phyloP scores from a whole-genome alignment of 2,113 vertebrate genomes.

The Todiramphus saurophagus region DNA sequence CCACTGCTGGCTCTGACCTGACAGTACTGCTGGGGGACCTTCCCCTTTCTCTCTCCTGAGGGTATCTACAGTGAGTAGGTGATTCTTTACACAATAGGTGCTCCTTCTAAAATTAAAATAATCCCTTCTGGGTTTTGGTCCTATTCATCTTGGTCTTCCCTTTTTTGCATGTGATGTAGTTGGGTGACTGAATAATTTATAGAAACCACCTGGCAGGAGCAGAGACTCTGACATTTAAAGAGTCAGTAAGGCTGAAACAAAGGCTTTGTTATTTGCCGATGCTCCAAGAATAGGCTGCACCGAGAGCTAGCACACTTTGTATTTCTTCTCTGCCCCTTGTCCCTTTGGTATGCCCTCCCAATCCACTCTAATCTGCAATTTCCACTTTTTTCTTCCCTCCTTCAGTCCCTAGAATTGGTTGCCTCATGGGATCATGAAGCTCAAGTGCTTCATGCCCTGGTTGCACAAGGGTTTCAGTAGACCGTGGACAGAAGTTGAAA shows the following conservation, averaged over 20 bases:
- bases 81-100: neutral
- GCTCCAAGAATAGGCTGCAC: neutral
- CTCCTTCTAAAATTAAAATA: neutral
- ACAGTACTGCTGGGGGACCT: neutral
- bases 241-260: neutral
- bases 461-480: neutral
- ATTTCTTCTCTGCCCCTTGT: neutral
- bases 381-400: neutral
- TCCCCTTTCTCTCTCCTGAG: neutral
- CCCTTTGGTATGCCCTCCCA: neutral
- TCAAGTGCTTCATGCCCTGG: neutral
- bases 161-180: neutral
- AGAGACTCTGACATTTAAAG: neutral
- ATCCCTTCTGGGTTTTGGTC: neutral
- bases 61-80: neutral
- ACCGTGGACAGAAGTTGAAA: neutral
- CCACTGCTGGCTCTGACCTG: neutral
- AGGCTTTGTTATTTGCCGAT: neutral
- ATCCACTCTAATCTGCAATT: neutral
- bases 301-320: neutral
- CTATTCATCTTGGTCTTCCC: neutral
- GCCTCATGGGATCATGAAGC: rapidly evolving
- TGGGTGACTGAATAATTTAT: conserved; percentile 52
- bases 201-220: neutral
- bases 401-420: neutral